phyloP scores from a whole-genome alignment of 1,140 invertebrate species.

The Aporrectodea caliginosa region DNA sequence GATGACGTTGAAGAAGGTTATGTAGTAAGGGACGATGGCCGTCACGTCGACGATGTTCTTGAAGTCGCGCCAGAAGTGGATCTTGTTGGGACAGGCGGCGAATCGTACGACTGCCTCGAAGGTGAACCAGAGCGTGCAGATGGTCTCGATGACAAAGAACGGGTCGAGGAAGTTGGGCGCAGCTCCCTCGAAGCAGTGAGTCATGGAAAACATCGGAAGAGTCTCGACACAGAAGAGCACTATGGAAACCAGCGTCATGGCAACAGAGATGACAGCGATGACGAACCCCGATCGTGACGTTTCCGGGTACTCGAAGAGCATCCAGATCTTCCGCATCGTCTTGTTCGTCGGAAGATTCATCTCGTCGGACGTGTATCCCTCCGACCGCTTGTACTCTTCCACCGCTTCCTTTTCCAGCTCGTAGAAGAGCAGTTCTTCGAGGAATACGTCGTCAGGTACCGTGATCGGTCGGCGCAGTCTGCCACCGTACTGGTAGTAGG shows the following conservation, averaged over 20 bases:
- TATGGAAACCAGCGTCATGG: conserved; percentile 51
- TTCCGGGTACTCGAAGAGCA: too few species aligned
- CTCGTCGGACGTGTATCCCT: conserved; percentile 50
- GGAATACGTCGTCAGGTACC: conserved; percentile 53
- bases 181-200: conserved; percentile 40
- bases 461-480: conserved; percentile 45
- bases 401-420: conserved; percentile 53
- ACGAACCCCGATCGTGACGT: conserved; percentile 47
- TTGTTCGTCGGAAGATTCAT: conserved; percentile 46
- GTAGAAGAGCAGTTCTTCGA: conserved; percentile 52
- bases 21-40: too few species aligned
- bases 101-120: conserved; percentile 56
- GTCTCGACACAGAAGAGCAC: too few species aligned
- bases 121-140: conserved; percentile 59
- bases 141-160: too few species aligned
- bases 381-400: too few species aligned
- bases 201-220: conserved; percentile 38
- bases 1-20: conserved; percentile 52
- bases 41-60: too few species aligned
- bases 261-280: conserved; percentile 50
- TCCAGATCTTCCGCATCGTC: conserved; percentile 44
- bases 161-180: conserved; percentile 42
- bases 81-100: conserved; percentile 54
- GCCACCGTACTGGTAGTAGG: too few species aligned
- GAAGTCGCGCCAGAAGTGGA: conserved; percentile 56